Conservation (phyloP, 2,113 vertebrate species). For the Xenopus tropicalis region DNA sequence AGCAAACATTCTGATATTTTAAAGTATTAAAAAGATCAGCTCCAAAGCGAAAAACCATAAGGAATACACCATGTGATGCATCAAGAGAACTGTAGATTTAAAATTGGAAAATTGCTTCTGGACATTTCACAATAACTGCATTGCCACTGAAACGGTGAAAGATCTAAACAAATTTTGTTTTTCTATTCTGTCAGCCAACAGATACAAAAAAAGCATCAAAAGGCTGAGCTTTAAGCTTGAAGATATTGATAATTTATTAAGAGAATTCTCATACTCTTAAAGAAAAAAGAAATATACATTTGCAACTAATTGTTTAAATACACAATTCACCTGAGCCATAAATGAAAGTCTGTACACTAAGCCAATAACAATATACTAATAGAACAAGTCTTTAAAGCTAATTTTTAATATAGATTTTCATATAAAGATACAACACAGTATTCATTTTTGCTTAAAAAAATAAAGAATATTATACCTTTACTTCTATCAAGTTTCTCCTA, state of each 20-base stretch:
- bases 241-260: background rate
- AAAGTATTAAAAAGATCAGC: conserved; percentile 27
- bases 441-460: too few relatives aligned
- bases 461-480: too few relatives aligned
- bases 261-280: background rate
- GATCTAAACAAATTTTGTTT: conserved; percentile 18
- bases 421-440: too few relatives aligned
- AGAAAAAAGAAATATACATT: background rate
- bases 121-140: conserved; percentile 22
- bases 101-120: conserved; percentile 25
- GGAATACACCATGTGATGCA: conserved; percentile 23
- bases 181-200: conserved; percentile 13
- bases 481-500: too few relatives aligned
- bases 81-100: conserved; percentile 17
- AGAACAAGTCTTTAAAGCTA: too few relatives aligned
- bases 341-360: too few relatives aligned
- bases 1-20: conserved; percentile 23
- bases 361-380: too few relatives aligned
- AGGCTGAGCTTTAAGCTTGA: background rate
- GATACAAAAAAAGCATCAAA: conserved; percentile 7
- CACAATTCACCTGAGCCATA: background rate
- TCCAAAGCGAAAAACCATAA: conserved; percentile 25
- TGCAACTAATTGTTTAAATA: background rate
- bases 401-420: too few relatives aligned
- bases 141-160: conserved; percentile 2